phyloP scores from a whole-genome alignment of 2,888 invertebrate species.

The Drosophila formosana region DNA sequence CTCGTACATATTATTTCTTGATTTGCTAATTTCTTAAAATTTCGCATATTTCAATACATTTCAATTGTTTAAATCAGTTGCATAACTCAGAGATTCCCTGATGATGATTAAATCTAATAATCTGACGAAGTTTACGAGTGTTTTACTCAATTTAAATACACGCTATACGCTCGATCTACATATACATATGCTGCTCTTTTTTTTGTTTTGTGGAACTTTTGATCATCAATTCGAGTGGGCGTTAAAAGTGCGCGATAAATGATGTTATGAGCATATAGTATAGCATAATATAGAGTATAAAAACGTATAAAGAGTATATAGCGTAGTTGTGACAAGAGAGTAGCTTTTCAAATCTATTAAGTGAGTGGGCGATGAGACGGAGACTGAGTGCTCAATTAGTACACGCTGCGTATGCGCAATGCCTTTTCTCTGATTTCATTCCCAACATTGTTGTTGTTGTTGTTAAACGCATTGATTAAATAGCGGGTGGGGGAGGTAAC shows the following conservation, averaged over 20 bases:
- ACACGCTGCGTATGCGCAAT: slow-evolving; percentile 52
- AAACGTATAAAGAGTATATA: not conserved
- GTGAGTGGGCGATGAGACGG: slow-evolving; percentile 18
- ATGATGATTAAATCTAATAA: not conserved
- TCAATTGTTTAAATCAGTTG: not conserved
- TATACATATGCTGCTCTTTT: not conserved
- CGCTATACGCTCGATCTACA: not conserved
- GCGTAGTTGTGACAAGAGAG: not conserved
- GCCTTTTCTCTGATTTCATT: slow-evolving; percentile 33
- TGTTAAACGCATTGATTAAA: slow-evolving; percentile 9
- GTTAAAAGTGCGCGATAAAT: slow-evolving; percentile 5
- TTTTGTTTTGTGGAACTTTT: slow-evolving; percentile 16
- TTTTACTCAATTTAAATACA: not conserved
- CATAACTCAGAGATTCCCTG: not conserved
- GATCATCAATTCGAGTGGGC: slow-evolving; percentile 33
- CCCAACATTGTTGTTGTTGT: slow-evolving; percentile 2
- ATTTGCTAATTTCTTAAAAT: not conserved
- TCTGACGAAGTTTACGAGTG: not conserved
- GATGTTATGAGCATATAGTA: not conserved
- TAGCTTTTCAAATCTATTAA: slow-evolving; percentile 13
- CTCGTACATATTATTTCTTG: too few relatives aligned
- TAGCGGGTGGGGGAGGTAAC: not conserved
- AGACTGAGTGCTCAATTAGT: slow-evolving; percentile 20
- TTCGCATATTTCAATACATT: not conserved
- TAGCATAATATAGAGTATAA: not conserved